Conservation (phyloP, 2,113 vertebrate genomes). For the Bostrychus sinensis region DNA sequence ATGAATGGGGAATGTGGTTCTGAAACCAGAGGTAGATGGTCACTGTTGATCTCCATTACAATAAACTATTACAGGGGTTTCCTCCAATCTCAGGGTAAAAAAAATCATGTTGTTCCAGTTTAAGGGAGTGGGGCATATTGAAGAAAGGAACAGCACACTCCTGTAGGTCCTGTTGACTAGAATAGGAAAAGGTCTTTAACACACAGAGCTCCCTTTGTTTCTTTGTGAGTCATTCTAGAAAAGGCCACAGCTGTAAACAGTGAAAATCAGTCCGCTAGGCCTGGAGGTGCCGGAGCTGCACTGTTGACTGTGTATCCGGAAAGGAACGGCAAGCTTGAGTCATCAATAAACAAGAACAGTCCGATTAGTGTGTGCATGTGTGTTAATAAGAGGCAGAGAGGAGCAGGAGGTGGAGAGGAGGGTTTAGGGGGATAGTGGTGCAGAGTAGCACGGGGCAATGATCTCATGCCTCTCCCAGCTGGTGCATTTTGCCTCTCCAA, state of each 20-base stretch:
- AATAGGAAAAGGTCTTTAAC: constrained; percentile 60
- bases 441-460: constrained; percentile 65
- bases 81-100: too few species aligned
- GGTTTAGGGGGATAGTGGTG: constrained; percentile 62
- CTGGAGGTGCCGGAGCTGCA: constrained; percentile 68
- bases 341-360: constrained; percentile 72
- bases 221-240: constrained; percentile 75
- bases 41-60: too few species aligned
- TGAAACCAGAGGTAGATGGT: too few species aligned
- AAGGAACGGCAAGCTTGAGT: constrained; percentile 73
- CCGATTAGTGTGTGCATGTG: constrained; percentile 57
- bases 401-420: constrained; percentile 44
- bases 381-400: constrained; percentile 55
- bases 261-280: constrained; percentile 75
- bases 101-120: constrained; percentile 9
- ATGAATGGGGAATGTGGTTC: too few species aligned
- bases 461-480: constrained; percentile 71
- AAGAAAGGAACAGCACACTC: constrained; percentile 48
- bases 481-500: constrained; percentile 69
- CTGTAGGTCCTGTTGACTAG: constrained; percentile 58
- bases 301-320: constrained; percentile 72
- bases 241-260: constrained; percentile 72
- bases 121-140: constrained; percentile 16
- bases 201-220: constrained; percentile 72
- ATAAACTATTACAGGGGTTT: too few species aligned